A percentile compares a stretch with the other conserved stretches of the same genome.
phyloP scores from a whole-genome alignment of 2,797 vertebrate genomes.

The Echiichthys vipera region DNA sequence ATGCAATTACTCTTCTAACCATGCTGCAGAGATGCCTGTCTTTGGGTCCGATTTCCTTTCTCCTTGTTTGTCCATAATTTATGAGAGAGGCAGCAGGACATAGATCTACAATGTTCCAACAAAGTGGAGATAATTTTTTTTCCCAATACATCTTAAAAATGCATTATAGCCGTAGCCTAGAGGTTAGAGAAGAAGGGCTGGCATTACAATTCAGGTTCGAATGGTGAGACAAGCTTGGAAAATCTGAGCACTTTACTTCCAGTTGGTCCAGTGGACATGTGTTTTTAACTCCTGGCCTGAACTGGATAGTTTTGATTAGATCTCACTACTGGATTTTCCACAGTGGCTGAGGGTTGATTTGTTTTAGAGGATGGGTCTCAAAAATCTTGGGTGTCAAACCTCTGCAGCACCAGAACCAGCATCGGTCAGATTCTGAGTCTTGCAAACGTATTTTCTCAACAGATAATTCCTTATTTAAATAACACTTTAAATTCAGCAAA shows the following conservation, averaged over 20 bases:
- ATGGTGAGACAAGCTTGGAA: neutral
- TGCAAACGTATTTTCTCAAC: neutral
- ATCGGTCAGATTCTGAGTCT: neutral
- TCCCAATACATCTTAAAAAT: constrained; percentile 30
- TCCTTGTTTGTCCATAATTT: constrained; percentile 47
- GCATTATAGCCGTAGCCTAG: constrained; percentile 23
- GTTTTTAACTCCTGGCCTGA: neutral
- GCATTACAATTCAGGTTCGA: neutral
- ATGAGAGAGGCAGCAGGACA: constrained; percentile 38
- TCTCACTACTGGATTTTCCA: neutral
- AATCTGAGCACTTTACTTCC: constrained; percentile 3
- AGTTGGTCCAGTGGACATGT: neutral
- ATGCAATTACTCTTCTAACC: constrained; percentile 61
- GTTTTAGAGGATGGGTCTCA: neutral
- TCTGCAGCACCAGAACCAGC: neutral
- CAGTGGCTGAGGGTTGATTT: neutral
- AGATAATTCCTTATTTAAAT: neutral
- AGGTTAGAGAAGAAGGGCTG: neutral
- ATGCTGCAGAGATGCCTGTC: constrained; percentile 28
- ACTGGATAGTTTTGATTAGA: neutral
- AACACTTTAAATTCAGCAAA: neutral
- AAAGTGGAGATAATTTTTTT: constrained; percentile 21
- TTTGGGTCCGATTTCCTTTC: constrained; percentile 35
- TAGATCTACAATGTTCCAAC: constrained; percentile 13
- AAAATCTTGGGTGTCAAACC: neutral